Percentiles rank a stretch among this genome's conserved stretches.
Evolutionary conservation across 2,113 vertebrate genomes (phyloP).

Genomic region (Jacana jacana): DNA sequence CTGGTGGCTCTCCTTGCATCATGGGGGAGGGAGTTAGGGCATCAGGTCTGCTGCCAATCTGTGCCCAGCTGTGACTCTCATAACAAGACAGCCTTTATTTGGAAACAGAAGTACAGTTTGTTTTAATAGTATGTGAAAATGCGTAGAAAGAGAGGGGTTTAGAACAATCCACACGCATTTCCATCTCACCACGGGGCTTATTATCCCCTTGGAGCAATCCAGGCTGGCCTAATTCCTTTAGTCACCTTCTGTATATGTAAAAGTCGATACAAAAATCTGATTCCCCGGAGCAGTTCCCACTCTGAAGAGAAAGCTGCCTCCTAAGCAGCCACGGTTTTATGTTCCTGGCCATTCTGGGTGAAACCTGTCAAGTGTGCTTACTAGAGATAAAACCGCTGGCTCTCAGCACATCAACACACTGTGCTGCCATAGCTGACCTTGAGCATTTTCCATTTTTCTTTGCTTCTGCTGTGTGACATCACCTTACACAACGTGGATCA

Average conservation of each 20-base stretch:
- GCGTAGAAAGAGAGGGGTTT: neutral
- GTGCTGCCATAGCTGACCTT: neutral
- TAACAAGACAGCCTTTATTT: neutral
- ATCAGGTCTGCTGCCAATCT: neutral
- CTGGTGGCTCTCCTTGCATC: neutral
- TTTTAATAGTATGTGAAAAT: neutral
- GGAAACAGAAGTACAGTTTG: neutral
- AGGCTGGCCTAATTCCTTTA: constrained; percentile 24
- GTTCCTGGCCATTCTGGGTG: neutral
- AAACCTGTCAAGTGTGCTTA: neutral
- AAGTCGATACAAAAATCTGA: neutral
- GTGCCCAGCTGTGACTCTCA: neutral
- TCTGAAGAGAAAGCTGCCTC: neutral
- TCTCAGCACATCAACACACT: neutral
- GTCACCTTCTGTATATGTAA: constrained; percentile 9
- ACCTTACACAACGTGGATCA: neutral
- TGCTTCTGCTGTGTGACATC: neutral
- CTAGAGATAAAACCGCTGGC: neutral
- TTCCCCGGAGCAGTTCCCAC: constrained; percentile 1
- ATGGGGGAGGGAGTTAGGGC: too few relatives aligned
- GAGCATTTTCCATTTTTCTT: neutral
- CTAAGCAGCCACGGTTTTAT: neutral
- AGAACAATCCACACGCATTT: neutral
- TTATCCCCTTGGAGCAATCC: constrained; percentile 6
- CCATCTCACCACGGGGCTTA: neutral